Conservation (phyloP, 37 sponge, comb jelly and placozoan species). For the Haliclona indistincta region DNA sequence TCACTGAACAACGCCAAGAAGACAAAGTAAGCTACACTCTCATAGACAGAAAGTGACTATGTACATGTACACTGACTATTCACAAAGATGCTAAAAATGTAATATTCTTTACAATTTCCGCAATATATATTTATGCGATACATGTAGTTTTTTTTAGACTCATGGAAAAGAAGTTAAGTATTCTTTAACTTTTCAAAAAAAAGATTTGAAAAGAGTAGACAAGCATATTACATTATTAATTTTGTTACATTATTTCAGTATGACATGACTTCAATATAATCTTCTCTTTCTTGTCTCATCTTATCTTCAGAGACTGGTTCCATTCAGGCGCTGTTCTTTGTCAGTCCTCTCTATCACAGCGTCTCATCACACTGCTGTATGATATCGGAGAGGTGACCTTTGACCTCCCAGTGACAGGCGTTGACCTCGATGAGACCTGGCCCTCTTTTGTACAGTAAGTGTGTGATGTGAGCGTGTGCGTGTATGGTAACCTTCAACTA, state of each 20-base stretch:
- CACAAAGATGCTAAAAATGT: too few species aligned
- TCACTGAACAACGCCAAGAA: conserved; percentile 56
- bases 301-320: conserved; percentile 76
- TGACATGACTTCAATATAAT: not conserved
- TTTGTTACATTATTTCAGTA: too few species aligned
- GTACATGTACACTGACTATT: too few species aligned
- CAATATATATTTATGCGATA: too few species aligned
- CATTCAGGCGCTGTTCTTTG: conserved; percentile 52
- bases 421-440: conserved; percentile 80
- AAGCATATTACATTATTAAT: too few species aligned
- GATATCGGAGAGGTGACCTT: conserved; percentile 71
- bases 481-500: too few species aligned
- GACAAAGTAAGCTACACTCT: conserved; percentile 56
- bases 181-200: too few species aligned
- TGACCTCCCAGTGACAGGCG: conserved; percentile 62
- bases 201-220: too few species aligned
- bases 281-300: not conserved
- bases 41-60: not conserved
- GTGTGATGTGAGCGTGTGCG: not conserved
- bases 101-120: too few species aligned
- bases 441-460: conserved; percentile 74
- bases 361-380: conserved; percentile 71
- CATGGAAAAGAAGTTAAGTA: too few species aligned
- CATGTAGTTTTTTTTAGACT: too few species aligned
- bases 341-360: conserved; percentile 26